These are phyloP conservation scores for Ptychodera flava DNA, from an alignment of 35 echinoderm and acorn worm species.

Conservation along the genomic window DNA sequence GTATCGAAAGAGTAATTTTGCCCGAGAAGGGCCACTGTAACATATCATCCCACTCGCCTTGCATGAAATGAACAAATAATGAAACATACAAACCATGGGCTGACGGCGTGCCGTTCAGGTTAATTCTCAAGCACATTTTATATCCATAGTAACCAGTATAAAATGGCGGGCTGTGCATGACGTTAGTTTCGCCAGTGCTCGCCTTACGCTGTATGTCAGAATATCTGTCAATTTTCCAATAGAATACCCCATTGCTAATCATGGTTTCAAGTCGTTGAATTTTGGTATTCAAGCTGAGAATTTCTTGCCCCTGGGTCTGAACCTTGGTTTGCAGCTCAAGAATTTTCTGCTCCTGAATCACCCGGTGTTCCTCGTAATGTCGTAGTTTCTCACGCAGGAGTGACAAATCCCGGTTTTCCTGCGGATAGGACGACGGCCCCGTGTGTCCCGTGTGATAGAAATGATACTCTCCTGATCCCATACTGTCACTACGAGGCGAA, in stretches of 20 bases:
- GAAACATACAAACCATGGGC: slow-evolving; percentile 48
- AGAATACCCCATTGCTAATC: slow-evolving; percentile 54
- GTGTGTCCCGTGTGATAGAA: background rate
- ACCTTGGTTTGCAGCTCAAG: slow-evolving; percentile 29
- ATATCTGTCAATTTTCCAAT: slow-evolving; percentile 69
- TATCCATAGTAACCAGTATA: slow-evolving; percentile 84
- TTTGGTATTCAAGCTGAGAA: background rate
- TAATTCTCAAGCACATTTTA: slow-evolving; percentile 79
- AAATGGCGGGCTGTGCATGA: slow-evolving; percentile 79
- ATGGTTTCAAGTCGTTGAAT: slow-evolving; percentile 19
- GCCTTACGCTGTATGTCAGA: slow-evolving; percentile 40
- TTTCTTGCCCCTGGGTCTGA: background rate
- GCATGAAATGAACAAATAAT: slow-evolving; percentile 97
- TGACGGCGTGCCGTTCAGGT: slow-evolving; percentile 65
- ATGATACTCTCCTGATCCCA: background rate
- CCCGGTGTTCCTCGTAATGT: slow-evolving; percentile 24
- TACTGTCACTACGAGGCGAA: background rate
- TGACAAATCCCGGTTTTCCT: background rate
- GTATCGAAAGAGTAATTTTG: slow-evolving; percentile 72
- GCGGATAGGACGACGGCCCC: background rate
- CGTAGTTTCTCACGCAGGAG: slow-evolving; percentile 43
- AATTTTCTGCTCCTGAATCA: slow-evolving; percentile 39
- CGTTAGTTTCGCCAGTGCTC: slow-evolving; percentile 49
- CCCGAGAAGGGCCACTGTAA: slow-evolving; percentile 86
- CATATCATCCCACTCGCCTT: slow-evolving; percentile 83